phyloP scores from a whole-genome alignment of 2,113 vertebrate species.

The Pycnonotus jocosus region DNA sequence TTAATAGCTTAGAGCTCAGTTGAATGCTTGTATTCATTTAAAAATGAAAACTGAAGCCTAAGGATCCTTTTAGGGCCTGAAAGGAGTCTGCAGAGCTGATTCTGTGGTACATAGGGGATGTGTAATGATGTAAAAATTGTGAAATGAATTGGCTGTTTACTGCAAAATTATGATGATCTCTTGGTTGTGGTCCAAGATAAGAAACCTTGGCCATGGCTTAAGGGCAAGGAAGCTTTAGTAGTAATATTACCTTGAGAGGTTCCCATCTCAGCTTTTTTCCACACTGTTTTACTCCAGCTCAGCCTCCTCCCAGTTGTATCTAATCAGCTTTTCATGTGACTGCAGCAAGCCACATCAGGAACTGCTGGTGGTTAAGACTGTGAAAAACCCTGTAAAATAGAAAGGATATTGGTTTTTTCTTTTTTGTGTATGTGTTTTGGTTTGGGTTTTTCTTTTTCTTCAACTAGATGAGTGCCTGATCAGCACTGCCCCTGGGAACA shows the following conservation, averaged over 20 bases:
- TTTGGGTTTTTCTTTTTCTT: background rate
- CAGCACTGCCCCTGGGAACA: background rate
- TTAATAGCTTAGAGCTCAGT: background rate
- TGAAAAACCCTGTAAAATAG: background rate
- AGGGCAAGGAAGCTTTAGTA: background rate
- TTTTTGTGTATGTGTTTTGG: background rate
- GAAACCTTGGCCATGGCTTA: background rate
- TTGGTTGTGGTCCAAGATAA: background rate
- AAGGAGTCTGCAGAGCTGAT: background rate
- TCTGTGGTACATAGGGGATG: background rate
- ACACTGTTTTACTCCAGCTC: background rate
- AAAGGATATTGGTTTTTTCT: background rate
- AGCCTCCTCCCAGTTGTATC: background rate
- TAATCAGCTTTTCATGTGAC: background rate
- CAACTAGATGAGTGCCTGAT: background rate
- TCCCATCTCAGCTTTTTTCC: background rate
- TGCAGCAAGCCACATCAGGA: background rate
- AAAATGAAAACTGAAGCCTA: constrained; percentile 18
- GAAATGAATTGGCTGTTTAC: background rate
- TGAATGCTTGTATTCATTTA: background rate
- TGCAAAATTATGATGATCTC: background rate
- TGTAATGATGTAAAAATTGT: background rate
- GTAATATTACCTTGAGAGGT: background rate
- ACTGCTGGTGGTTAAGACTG: background rate
- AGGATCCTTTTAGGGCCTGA: background rate